Evolutionary conservation across 2,888 invertebrate genomes (phyloP), one percentile per base, ranked within the genome.

Genomic region (Mythimna impura): DNA sequence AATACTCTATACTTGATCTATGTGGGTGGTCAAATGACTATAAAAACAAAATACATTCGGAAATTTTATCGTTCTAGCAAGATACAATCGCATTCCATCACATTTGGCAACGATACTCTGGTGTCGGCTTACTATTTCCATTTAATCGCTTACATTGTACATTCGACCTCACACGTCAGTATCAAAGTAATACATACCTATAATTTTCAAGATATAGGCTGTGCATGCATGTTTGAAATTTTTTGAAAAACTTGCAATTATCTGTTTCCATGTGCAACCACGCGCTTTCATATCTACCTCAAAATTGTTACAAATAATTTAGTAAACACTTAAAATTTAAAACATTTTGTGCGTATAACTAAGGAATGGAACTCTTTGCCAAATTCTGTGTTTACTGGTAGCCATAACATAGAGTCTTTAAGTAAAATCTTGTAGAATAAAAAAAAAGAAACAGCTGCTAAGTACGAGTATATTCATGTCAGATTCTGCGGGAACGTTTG

Each of bases 81-180:
- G 76, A 70, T 80, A 69, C 64, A 43, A 63, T 76, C 74, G 78
- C 86, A 84, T 84, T 62, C 71, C 78, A 69, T 74, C 63, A 70
- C 80, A 86, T 85, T 85, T 84, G 85, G 82, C 85, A 85, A 73
- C 62, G 79, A 86, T 72, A 79, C 72, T 40, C 17, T 9, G 71
- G 85, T 84, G 66, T 85, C 66, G 14, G 5, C 52, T 84, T 85
- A 78, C 75, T 62, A 69, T 43, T 86, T 84, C 82, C 71, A 75
- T 68, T 62, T 76, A 84, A 80, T 76, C 66, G 67, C 66, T 75
- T 68, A 76, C 75, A 82, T 68, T 86, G 82, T 78, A 75, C 72
- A 81, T 73, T 70, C 63, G 81, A 79, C 74, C 78, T 58, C 78
- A 84, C 78, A 81, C 65, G 72, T 74, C 63, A 67, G 61, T 64